Evolutionary conservation across 2,113 vertebrate genomes (phyloP).

Genomic region (Cisticola juncidis): DNA sequence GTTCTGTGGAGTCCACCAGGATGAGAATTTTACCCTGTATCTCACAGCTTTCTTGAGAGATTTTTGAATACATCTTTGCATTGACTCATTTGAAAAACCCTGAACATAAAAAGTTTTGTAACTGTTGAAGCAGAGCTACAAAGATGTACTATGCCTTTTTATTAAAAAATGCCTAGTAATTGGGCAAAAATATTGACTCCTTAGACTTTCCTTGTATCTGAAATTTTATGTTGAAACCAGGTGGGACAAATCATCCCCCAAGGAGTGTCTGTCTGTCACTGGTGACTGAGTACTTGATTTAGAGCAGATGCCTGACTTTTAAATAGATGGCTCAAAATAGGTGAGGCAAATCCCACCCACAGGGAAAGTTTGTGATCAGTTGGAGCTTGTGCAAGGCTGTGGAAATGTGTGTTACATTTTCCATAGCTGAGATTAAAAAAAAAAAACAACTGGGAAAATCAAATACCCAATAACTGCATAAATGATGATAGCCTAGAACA

Average conservation of each 20-base stretch:
- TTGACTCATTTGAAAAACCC: neutral
- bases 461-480: neutral
- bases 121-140: neutral
- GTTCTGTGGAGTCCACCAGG: neutral
- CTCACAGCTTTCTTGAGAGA: neutral
- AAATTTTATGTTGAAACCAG: neutral
- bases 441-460: neutral
- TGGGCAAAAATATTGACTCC: neutral
- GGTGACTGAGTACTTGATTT: neutral
- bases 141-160: neutral
- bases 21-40: neutral
- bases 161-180: too few relatives aligned
- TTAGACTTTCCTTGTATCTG: neutral
- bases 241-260: neutral
- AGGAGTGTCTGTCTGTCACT: neutral
- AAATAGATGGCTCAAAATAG: conserved; percentile 19
- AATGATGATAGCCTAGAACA: neutral
- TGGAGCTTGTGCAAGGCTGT: neutral
- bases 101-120: neutral
- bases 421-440: neutral
- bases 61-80: neutral
- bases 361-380: neutral
- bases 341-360: neutral
- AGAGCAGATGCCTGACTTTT: neutral
- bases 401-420: neutral